A percentile compares a stretch with the other conserved stretches of the same genome.
phyloP scores from a whole-genome alignment of 2,888 invertebrate genomes.

The Eucera pruinosa region DNA sequence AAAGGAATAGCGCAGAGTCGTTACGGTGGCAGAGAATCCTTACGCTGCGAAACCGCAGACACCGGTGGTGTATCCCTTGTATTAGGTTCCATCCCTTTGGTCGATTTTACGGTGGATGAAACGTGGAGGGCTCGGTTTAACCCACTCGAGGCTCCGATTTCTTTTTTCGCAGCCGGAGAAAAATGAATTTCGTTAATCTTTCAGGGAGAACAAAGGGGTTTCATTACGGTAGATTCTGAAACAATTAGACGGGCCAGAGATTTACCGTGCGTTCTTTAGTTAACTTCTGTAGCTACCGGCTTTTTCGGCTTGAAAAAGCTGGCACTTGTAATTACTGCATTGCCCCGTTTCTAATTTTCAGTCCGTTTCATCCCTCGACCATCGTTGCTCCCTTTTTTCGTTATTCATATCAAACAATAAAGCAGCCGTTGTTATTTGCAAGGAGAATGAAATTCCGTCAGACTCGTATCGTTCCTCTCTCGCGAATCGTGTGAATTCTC shows the following conservation, averaged over 20 bases:
- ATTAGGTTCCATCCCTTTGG: conserved; percentile 28
- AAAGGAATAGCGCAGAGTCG: conserved; percentile 49
- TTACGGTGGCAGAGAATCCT: conserved; percentile 54
- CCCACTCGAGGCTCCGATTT: not conserved
- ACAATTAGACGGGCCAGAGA: conserved; percentile 20
- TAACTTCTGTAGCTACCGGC: not conserved
- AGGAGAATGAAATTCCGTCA: not conserved
- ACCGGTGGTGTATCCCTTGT: conserved; percentile 7
- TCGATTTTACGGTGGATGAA: conserved; percentile 21
- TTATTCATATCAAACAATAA: too few species aligned
- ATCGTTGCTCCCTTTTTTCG: not conserved
- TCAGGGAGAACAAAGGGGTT: not conserved
- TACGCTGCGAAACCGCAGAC: conserved; percentile 47
- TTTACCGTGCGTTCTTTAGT: not conserved
- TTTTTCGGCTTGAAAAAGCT: not conserved
- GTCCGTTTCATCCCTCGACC: not conserved
- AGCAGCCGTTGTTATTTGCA: not conserved
- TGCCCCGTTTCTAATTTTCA: not conserved
- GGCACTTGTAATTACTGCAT: not conserved
- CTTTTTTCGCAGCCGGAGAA: not conserved
- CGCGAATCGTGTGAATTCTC: too few species aligned
- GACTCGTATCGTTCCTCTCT: not conserved
- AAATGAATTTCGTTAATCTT: conserved; percentile 38
- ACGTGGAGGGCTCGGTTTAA: conserved; percentile 11
- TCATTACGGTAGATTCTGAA: not conserved